Conservation (phyloP, 2,888 invertebrate species). For the Kryphioiulus occultus region DNA sequence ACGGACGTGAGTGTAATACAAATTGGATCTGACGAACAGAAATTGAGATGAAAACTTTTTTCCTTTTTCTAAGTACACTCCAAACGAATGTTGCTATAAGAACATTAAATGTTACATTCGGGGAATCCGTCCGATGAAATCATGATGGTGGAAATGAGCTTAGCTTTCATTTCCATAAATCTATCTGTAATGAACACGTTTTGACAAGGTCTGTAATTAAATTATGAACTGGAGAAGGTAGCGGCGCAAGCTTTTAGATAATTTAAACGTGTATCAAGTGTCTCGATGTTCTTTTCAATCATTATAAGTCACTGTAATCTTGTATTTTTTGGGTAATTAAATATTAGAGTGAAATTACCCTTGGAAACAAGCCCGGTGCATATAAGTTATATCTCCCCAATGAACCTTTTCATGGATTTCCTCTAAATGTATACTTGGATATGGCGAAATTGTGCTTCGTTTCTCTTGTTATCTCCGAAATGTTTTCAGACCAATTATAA, state of each 20-base stretch:
- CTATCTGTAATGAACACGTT: background rate
- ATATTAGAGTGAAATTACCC: background rate
- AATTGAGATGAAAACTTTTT: background rate
- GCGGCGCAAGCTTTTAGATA: background rate
- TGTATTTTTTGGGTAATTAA: background rate
- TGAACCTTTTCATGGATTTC: background rate
- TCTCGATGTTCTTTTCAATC: background rate
- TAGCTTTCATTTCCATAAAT: conserved; percentile 5
- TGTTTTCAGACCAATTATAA: no score
- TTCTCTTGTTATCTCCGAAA: no score
- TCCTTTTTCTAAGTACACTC: background rate
- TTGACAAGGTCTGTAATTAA: background rate
- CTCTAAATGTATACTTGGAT: background rate
- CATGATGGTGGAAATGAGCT: background rate
- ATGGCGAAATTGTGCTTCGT: no score
- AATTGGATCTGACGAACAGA: background rate
- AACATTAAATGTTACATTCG: background rate
- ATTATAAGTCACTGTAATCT: background rate
- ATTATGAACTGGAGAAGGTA: background rate
- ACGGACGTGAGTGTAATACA: background rate
- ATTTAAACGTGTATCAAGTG: background rate
- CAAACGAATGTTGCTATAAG: background rate
- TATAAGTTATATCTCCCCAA: background rate
- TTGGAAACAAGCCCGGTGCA: background rate
- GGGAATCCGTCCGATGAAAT: background rate